Conservation (phyloP, 2,797 vertebrate species). For the Chelonia mydas region DNA sequence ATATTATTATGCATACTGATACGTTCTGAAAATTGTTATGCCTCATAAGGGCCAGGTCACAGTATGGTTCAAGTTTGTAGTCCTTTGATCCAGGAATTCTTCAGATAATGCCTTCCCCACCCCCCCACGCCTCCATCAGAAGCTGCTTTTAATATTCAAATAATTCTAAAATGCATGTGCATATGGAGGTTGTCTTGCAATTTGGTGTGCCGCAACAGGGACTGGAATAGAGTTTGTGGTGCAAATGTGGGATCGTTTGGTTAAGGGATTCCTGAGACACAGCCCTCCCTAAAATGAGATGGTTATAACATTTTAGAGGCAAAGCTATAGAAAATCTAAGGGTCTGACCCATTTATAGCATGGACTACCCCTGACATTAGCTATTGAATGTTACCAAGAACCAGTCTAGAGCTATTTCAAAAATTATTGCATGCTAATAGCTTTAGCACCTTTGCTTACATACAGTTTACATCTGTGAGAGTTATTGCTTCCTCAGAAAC, state of each 20-base stretch:
- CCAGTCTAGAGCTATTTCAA: too few species aligned
- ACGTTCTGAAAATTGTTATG: background rate
- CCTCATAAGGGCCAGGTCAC: background rate
- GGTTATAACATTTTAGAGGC: too few species aligned
- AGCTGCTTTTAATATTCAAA: background rate
- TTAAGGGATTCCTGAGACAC: background rate
- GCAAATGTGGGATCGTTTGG: background rate
- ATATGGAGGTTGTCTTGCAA: background rate
- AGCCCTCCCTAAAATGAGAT: too few species aligned
- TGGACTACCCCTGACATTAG: too few species aligned
- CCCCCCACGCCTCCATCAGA: background rate
- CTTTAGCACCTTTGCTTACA: too few species aligned
- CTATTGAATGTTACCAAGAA: too few species aligned
- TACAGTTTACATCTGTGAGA: too few species aligned
- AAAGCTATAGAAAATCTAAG: too few species aligned
- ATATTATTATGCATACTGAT: background rate
- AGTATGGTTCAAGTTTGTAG: background rate
- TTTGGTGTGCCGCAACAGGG: background rate
- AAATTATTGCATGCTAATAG: too few species aligned
- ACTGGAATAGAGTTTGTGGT: background rate
- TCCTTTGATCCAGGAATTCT: fast-evolving
- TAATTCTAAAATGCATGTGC: background rate
- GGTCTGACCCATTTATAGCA: too few species aligned
- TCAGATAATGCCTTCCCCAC: background rate
- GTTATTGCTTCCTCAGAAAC: too few species aligned